Evolutionary conservation across 2,113 vertebrate species (phyloP), one percentile per base, ranked within the genome.

Genomic region (Oreochromis tanganicae): DNA sequence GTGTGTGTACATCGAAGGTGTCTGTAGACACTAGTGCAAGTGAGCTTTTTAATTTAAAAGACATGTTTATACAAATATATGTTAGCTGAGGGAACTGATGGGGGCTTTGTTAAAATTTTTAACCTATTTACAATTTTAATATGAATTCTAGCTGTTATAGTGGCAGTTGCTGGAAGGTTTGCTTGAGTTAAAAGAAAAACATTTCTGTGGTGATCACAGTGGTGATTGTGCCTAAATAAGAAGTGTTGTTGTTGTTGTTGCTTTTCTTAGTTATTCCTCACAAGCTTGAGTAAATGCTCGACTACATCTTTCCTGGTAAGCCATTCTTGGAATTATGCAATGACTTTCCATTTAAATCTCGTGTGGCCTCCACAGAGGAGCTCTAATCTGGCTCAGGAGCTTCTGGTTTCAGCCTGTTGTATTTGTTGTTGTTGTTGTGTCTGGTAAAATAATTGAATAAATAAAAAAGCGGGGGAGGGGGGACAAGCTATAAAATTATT

Each of bases 291-390:
- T 78, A 55, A 88, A 81, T 90, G 66, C 61, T 87, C 10, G 29
- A 63, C 24, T 59, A 48, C 75, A 83, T 59, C 83, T 19, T 84
- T 86, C 73, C 81, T 27, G 29, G 80, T 85, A 90, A 83, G 81
- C 59, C 89, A 75, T 85, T 87, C 75, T 38, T 88, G 29, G 81
- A 34, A 12, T 94, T 85, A 84, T 27, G 82, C 61, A 87, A 78
- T 75, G 80, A 43, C 63, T 85, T 75, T 63, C 85, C 91, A 91
- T 92, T 91, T 92, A 89, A 87, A 89, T 32, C 84, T 84, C 5
- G n/a, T 12, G n/a, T 43, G 21, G 6, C 71, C 57, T 73, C 71
- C 11, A 84, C 41, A 56, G 21, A 82, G 57, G 12, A 68, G 19
- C 29, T 46, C 36, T 92, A 89, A 93, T 92, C 92, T 90, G 73